phyloP scores from a whole-genome alignment of 2,888 invertebrate genomes.

The Venusia cambrica region DNA sequence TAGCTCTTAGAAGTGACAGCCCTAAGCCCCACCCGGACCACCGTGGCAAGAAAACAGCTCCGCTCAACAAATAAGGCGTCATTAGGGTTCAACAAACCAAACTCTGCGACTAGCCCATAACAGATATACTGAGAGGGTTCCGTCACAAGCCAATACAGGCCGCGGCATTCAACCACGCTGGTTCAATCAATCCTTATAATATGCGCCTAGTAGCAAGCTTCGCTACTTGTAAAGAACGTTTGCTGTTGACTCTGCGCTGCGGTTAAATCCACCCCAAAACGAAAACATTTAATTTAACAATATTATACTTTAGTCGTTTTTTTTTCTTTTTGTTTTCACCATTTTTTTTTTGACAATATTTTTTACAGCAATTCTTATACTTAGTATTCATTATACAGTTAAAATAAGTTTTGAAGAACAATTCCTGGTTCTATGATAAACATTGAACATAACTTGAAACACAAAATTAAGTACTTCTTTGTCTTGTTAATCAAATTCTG shows the following conservation, averaged over 20 bases:
- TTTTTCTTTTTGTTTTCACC: too few relatives aligned
- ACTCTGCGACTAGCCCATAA: constrained; percentile 54
- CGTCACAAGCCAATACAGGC: constrained; percentile 36
- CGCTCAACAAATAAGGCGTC: constrained; percentile 36
- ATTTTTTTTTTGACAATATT: too few relatives aligned
- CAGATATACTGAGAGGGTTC: constrained; percentile 49
- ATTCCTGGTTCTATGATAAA: too few relatives aligned
- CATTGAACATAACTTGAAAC: too few relatives aligned
- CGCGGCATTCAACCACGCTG: constrained; percentile 18
- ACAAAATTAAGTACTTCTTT: too few relatives aligned
- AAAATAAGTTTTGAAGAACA: too few relatives aligned
- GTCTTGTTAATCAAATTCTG: too few relatives aligned
- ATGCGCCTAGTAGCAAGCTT: constrained; percentile 14
- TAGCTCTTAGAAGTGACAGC: constrained; percentile 14
- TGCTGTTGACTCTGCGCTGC: constrained; percentile 15
- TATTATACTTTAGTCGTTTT: too few relatives aligned
- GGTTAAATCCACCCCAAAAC: constrained; percentile 15
- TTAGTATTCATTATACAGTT: too few relatives aligned
- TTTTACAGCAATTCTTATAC: too few relatives aligned
- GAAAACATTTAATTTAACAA: constrained; percentile 7
- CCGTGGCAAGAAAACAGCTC: constrained; percentile 30
- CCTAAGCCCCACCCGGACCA: constrained; percentile 36
- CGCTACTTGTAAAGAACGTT: constrained; percentile 15
- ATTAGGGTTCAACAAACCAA: constrained; percentile 34
- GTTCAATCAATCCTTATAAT: constrained; percentile 20